A percentile compares a stretch with the other conserved stretches of the same genome.
Evolutionary conservation across 2,113 vertebrate genomes (phyloP).

Genomic region (Crotophaga sulcirostris): DNA sequence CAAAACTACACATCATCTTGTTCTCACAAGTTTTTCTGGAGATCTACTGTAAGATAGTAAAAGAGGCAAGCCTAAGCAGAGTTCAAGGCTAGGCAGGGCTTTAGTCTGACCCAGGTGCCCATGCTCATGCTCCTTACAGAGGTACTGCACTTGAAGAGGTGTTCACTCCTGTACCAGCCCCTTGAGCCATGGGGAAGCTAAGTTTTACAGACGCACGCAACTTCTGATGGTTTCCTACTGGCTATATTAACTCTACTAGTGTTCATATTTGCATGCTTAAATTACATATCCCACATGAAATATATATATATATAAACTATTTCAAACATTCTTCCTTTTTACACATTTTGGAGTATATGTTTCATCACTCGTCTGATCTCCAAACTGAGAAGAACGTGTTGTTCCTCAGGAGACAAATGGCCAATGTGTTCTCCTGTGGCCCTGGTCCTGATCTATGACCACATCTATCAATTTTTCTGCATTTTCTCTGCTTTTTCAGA

Average conservation of each 20-base stretch:
- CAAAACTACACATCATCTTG: neutral
- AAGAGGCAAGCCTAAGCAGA: neutral
- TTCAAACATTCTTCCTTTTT: neutral
- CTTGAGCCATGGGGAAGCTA: neutral
- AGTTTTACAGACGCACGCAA: neutral
- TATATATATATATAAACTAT: neutral
- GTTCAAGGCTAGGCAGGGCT: neutral
- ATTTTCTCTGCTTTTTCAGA: neutral
- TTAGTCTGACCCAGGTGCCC: neutral
- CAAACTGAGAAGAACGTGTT: neutral
- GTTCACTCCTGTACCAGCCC: neutral
- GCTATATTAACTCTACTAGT: neutral
- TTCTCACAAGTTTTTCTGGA: neutral
- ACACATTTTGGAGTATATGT: neutral
- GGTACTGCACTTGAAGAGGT: neutral
- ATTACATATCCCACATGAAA: neutral
- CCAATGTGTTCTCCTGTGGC: neutral
- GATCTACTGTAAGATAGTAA: neutral
- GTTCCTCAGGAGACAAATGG: neutral
- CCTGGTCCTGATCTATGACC: neutral
- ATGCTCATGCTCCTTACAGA: fast-evolving
- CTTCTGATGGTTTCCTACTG: neutral
- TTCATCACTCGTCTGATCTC: neutral
- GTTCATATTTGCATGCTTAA: neutral
- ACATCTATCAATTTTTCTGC: neutral